Evolutionary conservation across 2,797 vertebrate genomes (phyloP), one percentile per base, ranked within the genome.

Genomic region (Numenius phaeopus): DNA sequence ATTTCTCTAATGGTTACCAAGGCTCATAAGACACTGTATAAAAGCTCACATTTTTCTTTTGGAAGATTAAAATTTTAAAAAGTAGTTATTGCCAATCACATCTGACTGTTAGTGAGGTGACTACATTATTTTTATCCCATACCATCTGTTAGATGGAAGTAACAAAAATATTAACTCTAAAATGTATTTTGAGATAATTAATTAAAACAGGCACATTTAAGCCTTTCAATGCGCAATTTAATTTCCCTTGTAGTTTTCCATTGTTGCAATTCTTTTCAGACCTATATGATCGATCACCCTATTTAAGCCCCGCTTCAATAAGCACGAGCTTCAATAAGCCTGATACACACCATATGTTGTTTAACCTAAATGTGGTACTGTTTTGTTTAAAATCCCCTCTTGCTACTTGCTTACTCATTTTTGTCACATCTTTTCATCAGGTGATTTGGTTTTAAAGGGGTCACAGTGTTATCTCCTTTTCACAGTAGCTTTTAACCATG

Each of bases 131-230:
- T 96, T 96, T 94, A 90, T 71, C 44, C 10, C 57, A 57, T 83
- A 52, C 90, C 91, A 94, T 97, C 95, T 97, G 90, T 80, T 69
- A 80, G 46, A 87, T 54, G 75, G 61, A 92, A 92, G 19, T 61
- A 90, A 67, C 23, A 92, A 84, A 82, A 85, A 80, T 32, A 73
- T 80, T 84, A 71, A 67, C 71, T 70, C n/a, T 84, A 66, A 85
- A 90, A 64, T 70, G n/a, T 26, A 11, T 58, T 91, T 93, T 70
- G 21, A 87, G 57, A 62, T n/a, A 84, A 58, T 76, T 76, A 70
- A 47, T 92, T 93, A 87, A 9, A 64, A 66, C 18, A 66, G 39
- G 16, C 40, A 73, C 23, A 50, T 52, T 92, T 73, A 90, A 84
- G 24, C 39, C 30, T 70, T 86, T 80, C 55, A 80, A 39, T 23